Conservation (phyloP, 2,888 invertebrate species). For the Chloromyia formosa region DNA sequence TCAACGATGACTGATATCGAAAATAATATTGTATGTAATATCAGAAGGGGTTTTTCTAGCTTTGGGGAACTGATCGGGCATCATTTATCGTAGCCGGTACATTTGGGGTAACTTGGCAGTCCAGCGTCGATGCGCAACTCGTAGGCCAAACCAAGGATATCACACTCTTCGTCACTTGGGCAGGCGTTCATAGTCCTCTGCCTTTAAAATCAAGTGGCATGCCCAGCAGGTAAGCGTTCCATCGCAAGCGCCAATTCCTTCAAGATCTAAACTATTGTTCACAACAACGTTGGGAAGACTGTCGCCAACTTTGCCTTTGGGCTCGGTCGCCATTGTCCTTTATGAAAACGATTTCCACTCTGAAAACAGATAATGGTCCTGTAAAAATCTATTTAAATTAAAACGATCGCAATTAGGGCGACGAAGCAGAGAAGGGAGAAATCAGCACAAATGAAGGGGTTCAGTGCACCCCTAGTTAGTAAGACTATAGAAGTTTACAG, state of each 20-base stretch:
- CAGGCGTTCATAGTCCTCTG: too few species aligned
- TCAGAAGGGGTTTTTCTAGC: too few species aligned
- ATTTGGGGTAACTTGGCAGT: conserved; percentile 87
- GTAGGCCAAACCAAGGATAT: conserved; percentile 96
- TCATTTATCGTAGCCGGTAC: conserved; percentile 90
- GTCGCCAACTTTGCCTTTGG: conserved; percentile 84
- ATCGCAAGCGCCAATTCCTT: conserved; percentile 93
- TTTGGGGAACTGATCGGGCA: conserved; percentile 67
- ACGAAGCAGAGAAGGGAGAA: too few species aligned
- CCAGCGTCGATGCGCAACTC: conserved; percentile 90
- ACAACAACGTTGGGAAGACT: conserved; percentile 87
- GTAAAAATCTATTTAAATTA: too few species aligned
- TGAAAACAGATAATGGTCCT: too few species aligned
- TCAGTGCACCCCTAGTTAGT: too few species aligned
- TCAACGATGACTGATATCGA: too few species aligned
- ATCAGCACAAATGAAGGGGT: too few species aligned
- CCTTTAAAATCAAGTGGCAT: conserved; percentile 96
- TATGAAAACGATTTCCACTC: too few species aligned
- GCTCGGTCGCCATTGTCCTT: conserved; percentile 81
- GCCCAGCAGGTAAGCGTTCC: conserved; percentile 98
- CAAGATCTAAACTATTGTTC: conserved; percentile 85
- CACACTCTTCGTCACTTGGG: conserved; percentile 92
- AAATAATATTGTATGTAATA: too few species aligned
- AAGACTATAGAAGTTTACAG: too few species aligned
- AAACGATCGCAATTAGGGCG: too few species aligned